A percentile compares a stretch with the other conserved stretches of the same genome.
Evolutionary conservation across 2,797 vertebrate species (phyloP).

Genomic region (Molothrus ater): DNA sequence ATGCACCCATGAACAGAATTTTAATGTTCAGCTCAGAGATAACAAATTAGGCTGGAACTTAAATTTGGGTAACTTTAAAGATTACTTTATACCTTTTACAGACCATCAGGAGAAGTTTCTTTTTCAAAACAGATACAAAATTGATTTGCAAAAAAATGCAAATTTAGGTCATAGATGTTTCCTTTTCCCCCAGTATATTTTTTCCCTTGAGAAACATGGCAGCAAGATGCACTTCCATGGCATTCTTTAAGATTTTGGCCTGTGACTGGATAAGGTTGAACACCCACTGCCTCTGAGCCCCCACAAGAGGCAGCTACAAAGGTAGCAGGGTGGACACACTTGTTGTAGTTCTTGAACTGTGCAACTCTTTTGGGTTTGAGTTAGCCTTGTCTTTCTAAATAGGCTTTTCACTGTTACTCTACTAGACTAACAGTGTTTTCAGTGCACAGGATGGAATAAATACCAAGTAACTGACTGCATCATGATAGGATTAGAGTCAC

Average conservation of each 20-base stretch:
- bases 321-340: background rate
- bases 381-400: background rate
- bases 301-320: background rate
- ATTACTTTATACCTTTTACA: background rate
- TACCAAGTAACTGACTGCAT: background rate
- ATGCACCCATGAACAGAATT: background rate
- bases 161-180: background rate
- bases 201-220: background rate
- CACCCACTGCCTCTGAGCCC: background rate
- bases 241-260: background rate
- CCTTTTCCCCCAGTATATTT: background rate
- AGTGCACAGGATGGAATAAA: background rate
- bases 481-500: background rate
- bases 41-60: background rate
- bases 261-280: background rate
- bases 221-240: background rate
- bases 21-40: background rate
- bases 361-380: background rate
- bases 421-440: background rate
- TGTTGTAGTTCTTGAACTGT: background rate
- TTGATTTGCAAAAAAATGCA: background rate
- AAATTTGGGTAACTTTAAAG: background rate
- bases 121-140: background rate
- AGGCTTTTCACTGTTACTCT: background rate
- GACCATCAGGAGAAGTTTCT: background rate